Evolutionary conservation across 2,888 invertebrate genomes (phyloP), one percentile per base, ranked within the genome.

Genomic region (Spisula solida): DNA sequence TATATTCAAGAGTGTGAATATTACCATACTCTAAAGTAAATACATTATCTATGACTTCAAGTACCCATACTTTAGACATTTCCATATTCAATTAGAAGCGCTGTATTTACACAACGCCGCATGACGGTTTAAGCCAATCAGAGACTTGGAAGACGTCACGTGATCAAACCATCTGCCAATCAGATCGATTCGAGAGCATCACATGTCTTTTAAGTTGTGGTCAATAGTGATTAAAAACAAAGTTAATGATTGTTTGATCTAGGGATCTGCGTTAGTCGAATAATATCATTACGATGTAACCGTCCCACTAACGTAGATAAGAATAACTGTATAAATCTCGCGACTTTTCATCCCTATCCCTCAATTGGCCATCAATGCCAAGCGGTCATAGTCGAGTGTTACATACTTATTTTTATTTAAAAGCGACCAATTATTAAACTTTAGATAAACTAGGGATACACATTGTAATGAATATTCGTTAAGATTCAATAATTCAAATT

Each of bases 191-290:
- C 29, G 4, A 75, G 60, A 34, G 18, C 34, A 14, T 75, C 75
- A 31, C 75, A 31, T 6, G 31, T 75, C 34, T 31, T 14, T 34
- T 25, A 5, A 1, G 75, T 48, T 14, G 47, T 55, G 79, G 79
- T 87, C 79, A 87, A 79, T 79, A 82, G 41, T 56, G 25, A 79
- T 85, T 75, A 78, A 78, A n/a, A 55, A 14, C 34, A 78, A 29
- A 48, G 75, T 84, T 85, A 79, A 78, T 78, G 78, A 80, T 81
- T 89, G 89, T 89, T 89, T 89, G 89, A 89, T 79, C 75, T 88
- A 47, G 85, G 51, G 84, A 89, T 48, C 34, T 82, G 82, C 78
- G 81, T 87, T 87, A 87, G 82, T 51, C 80, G 80, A 66, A 85
- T 90, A 90, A 90, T 90, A 34, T 86, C 83, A 88, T 90, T 88